Conservation (phyloP, 2,113 vertebrate genomes). For the Podocnemis expansa region DNA sequence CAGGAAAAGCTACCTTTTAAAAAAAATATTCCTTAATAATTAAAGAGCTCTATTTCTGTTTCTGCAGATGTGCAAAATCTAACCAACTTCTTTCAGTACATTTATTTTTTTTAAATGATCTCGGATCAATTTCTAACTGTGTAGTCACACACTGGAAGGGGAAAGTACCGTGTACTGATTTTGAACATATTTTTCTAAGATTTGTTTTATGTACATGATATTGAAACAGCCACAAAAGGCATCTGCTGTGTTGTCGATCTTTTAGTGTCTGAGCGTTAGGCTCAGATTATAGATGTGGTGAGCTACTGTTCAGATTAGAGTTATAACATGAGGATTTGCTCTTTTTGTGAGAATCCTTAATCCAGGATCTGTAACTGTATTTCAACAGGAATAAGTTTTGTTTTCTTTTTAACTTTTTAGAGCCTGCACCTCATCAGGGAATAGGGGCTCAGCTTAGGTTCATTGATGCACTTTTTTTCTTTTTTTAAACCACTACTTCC, state of each 20-base stretch:
- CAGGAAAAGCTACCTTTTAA: not conserved
- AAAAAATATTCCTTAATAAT: constrained; percentile 1
- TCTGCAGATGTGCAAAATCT: constrained; percentile 4
- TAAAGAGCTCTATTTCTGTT: not conserved
- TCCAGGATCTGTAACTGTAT: not conserved
- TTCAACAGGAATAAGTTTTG: not conserved
- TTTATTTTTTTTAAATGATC: not conserved
- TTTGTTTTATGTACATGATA: not conserved
- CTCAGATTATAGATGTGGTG: not conserved
- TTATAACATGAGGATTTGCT: not conserved
- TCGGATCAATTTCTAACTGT: not conserved
- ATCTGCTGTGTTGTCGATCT: not conserved
- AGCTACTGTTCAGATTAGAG: not conserved
- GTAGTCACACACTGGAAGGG: not conserved
- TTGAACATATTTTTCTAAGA: not conserved
- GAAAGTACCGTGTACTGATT: not conserved
- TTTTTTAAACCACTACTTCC: not conserved
- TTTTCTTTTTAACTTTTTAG: not conserved
- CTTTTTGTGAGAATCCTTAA: not conserved
- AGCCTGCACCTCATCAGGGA: not conserved
- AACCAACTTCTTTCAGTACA: not conserved
- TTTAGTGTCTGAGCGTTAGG: not conserved
- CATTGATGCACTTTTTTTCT: not conserved
- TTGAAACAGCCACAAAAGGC: not conserved
- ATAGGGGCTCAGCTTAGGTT: not conserved